Base-by-base conservation (phyloP, 2,797 vertebrate species). In the Hipposideros larvatus region DNA sequence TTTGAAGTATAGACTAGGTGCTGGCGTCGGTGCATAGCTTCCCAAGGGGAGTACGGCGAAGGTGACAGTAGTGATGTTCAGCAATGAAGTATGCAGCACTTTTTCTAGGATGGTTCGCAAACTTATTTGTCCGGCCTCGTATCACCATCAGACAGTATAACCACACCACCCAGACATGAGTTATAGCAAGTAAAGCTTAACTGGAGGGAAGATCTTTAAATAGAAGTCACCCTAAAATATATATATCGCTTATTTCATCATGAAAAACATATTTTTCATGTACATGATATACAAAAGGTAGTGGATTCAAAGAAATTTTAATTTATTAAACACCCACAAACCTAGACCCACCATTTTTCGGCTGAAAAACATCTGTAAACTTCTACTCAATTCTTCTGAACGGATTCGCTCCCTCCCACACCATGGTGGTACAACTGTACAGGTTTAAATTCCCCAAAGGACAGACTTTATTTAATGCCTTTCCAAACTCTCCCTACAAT, bases 391-490 rank as follows among this genome's bases (percentile, higher is more conserved):
- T 85, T 80, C 26, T 93, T 97, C 59, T 24, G 28, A 13, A 85
- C 90, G 22, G 48, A 73, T 59, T 73, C 43, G 9, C 86, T 94
- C 87, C 19, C 31, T 53, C n/a, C 74, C 90, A 66, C 18, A 82
- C 7, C 2, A 77, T 57, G 31, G n/a, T 34, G 21, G 87, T 80
- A 86, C 18, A 91, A 89, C 41, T 74, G 37, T 51, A 22, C 0
- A 66, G 5, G 75, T 37, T 94, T 87, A 95, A 80, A 96, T 71
- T 41, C 65, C 73, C 78, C 59, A 82, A 18, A 84, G 70, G 77
- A 93, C 4, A 95, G 43, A 85, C 15, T 61, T 97, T 84, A 95
- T 96, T 97, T 93, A 68, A 77, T 86, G 61, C 34, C 16, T 22
- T 96, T 66, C 91, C 84, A 96, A 41, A 61, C 43, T 88, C 70